phyloP scores from a whole-genome alignment of 1,140 invertebrate genomes.

The Gryon sp. region DNA sequence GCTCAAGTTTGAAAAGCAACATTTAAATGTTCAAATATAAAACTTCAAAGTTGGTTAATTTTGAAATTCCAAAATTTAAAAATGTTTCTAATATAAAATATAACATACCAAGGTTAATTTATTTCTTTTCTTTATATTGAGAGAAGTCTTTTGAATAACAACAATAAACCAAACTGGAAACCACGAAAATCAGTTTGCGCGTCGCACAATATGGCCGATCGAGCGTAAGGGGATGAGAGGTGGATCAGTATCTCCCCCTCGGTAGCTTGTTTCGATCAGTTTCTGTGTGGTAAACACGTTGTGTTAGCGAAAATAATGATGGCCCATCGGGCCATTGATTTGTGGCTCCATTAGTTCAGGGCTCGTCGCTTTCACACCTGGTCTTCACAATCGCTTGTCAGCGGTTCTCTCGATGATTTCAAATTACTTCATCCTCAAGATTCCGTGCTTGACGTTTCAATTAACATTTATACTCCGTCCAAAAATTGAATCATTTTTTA shows the following conservation, averaged over 20 bases:
- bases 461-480: too few species aligned
- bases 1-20: too few species aligned
- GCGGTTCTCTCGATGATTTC: conserved; percentile 72
- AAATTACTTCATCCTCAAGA: conserved; percentile 70
- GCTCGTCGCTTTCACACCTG: conserved; percentile 75
- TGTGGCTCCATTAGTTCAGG: conserved; percentile 78
- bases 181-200: conserved; percentile 72
- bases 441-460: conserved; percentile 40
- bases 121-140: too few species aligned
- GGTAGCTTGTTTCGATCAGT: conserved; percentile 62
- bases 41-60: too few species aligned
- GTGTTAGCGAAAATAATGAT: conserved; percentile 77
- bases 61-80: too few species aligned
- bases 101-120: too few species aligned
- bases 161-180: conserved; percentile 61
- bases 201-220: conserved; percentile 70
- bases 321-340: conserved; percentile 77
- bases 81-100: too few species aligned
- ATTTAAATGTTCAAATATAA: too few species aligned
- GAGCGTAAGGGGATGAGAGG: conserved; percentile 75
- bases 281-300: conserved; percentile 78
- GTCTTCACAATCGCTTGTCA: conserved; percentile 57
- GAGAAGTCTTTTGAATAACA: too few species aligned
- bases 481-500: too few species aligned
- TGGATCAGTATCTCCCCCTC: conserved; percentile 70